Base-by-base conservation (phyloP, 2,888 invertebrate species). In the Leucania comma region DNA sequence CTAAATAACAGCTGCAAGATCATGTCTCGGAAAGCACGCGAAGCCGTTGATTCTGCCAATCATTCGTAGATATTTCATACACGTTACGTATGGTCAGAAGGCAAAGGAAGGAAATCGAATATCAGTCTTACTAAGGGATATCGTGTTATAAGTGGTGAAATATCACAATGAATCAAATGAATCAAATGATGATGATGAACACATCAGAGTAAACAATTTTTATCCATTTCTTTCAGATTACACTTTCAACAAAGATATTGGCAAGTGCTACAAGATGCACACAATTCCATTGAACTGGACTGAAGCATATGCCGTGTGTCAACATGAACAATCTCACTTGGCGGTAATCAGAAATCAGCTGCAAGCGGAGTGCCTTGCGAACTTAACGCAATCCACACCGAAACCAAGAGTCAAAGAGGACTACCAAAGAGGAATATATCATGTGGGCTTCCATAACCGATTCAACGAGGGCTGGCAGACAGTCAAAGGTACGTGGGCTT, bases 181-280 rank as follows among this genome's bases (percentile, higher is more conserved):
- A n/a, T n/a, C n/a, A n/a, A n/a, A n/a, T n/a, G n/a, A n/a, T n/a
- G n/a, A n/a, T n/a, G n/a, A n/a, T n/a, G n/a, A n/a, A n/a, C n/a
- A n/a, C n/a, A n/a, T n/a, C n/a, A n/a, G n/a, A n/a, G n/a, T n/a
- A n/a, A n/a, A n/a, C n/a, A n/a, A n/a, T n/a, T n/a, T n/a, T n/a
- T n/a, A n/a, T n/a, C n/a, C n/a, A n/a, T n/a, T n/a, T n/a, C n/a
- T n/a, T 72, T 48, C 87, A 94, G 94, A 84, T 68, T 94, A 94
- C 79, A 76, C 78, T 60, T 92, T 84, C 74, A 85, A 88, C 50
- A 80, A 83, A 3, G 5, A 61, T 1, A 42, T 61, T 6, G 90
- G 90, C 3, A 89, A 87, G 78, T 94, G 93, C 76, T 94, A 93
- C 85, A 94, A 94, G 68, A 89, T 93, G 50, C 94, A 94, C 71